Base-by-base conservation (phyloP, 2,888 invertebrate species). In the Encarsia formosa region DNA sequence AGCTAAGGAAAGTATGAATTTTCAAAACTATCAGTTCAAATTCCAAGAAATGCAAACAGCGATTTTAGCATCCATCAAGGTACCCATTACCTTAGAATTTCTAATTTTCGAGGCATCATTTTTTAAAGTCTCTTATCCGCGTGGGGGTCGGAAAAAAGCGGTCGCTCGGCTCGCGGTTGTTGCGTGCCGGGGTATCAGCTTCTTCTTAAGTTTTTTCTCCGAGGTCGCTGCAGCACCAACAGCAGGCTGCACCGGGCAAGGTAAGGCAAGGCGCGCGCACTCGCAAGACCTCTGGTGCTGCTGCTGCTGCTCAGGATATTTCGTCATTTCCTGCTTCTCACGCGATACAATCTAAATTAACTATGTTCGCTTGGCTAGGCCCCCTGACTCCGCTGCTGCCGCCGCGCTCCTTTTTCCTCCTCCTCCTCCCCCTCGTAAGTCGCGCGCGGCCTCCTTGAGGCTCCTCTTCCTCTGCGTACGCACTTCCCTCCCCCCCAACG, bases 331-430 rank as follows among this genome's bases (percentile, higher is more conserved):
- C 73, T 73, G 73, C 72, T 73, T 73, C 73, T 73, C 73, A 73
- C 73, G 73, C 73, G 73, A 73, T 73, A 73, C 73, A 73, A 73
- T 73, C 73, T 73, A 73, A 73, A 73, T 73, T 73, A 73, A 73
- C 73, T 70, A 73, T 70, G 73, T 73, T 73, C 71, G 72, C 73
- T 71, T 66, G 70, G 73, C 69, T 72, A 73, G 71, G 68, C 68
- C 66, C 68, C 69, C 71, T 68, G n/a, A n/a, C 71, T 63, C 62
- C 59, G 62, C 57, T 61, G 42, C 23, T 40, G 48, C 51, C 52
- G 42, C 50, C 50, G 52, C 16, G 23, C 24, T 41, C 16, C 26
- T 32, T 32, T 38, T 40, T 20, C 37, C 37, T 29, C 37, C 39
- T 49, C 39, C 23, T 22, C 11, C 31, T 31, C 40, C 35, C 35